Evolutionary conservation across 2,113 vertebrate species (phyloP), one percentile per base, ranked within the genome.

Genomic region (Callospermophilus lateralis): DNA sequence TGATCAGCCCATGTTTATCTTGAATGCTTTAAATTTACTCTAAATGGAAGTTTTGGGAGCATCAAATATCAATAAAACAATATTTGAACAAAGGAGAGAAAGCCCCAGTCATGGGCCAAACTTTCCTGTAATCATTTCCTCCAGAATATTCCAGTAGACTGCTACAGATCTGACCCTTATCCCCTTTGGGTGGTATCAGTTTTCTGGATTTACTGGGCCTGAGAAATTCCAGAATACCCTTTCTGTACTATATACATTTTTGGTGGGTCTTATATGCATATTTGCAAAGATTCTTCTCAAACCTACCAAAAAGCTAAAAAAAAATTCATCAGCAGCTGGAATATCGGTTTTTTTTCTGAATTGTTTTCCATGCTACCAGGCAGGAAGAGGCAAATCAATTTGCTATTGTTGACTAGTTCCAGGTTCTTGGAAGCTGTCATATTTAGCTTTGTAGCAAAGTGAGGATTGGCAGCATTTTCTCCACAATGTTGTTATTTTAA

Each of bases 341-440:
- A 24, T 24, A n/a, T 51, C 9, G 30, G 79, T 30, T 96, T 37
- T 48, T 51, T 84, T 74, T 81, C 68, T 92, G 39, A 83, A 2
- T 77, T 15, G 81, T 90, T 90, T 30, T 32, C 17, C 24, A n/a
- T n/a, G 51, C 15, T 8, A 73, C 19, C 8, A 30, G 53, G 30
- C 24, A 48, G 78, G 39, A 19, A 72, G 45, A 91, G 63, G 77
- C 81, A 93, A 85, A 48, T 34, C 42, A 39, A 0, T 97, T 93
- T 95, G 65, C 34, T 88, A 19, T 4, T 68, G 4, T 63, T 65
- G 81, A 39, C 77, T 94, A 48, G 74, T 78, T 9, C 68, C 22
- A 53, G 42, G 63, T 90, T 90, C 67, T 89, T 95, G 77, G 28
- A 95, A 73, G n/a, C 58, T 86, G 89, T 79, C 63, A 79, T n/a